These are phyloP conservation scores for Oncorhynchus clarkii DNA, from an alignment of 2,113 vertebrate species.

Conservation along the genomic window DNA sequence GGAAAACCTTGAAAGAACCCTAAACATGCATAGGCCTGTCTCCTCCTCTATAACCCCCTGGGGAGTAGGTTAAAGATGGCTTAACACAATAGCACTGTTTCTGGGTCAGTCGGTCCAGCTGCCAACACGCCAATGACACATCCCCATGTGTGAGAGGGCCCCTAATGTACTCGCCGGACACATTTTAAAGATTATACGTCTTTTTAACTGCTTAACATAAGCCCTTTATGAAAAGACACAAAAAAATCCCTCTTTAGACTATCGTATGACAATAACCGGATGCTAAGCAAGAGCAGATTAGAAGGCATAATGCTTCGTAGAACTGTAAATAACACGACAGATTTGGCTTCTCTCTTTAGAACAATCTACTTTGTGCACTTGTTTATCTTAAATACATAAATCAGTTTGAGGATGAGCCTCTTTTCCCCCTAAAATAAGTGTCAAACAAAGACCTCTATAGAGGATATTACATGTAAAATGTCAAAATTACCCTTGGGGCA, in stretches of 20 bases:
- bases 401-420: not conserved
- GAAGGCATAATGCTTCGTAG: slow-evolving; percentile 14
- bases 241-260: slow-evolving; percentile 2
- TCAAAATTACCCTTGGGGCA: not conserved
- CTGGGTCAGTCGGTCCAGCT: slow-evolving; percentile 39
- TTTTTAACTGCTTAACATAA: slow-evolving; percentile 40
- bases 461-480: not conserved
- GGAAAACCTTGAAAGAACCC: no score
- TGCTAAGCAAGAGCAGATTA: no score
- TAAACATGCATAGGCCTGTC: not conserved
- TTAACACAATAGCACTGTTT: slow-evolving; percentile 35
- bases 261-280: no score
- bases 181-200: slow-evolving; percentile 57
- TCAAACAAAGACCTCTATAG: not conserved
- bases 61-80: slow-evolving; percentile 26
- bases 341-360: slow-evolving; percentile 18
- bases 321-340: no score
- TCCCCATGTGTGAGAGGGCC: slow-evolving; percentile 10
- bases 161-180: slow-evolving; percentile 41
- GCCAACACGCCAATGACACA: slow-evolving; percentile 10
- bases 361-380: slow-evolving; percentile 25
- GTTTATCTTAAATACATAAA: not conserved
- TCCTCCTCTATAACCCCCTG: not conserved
- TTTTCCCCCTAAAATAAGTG: not conserved
- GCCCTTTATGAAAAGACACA: slow-evolving; percentile 23